Evolutionary conservation across 2,113 vertebrate genomes (phyloP), one percentile per base, ranked within the genome.

Genomic region (Ahaetulla prasina): DNA sequence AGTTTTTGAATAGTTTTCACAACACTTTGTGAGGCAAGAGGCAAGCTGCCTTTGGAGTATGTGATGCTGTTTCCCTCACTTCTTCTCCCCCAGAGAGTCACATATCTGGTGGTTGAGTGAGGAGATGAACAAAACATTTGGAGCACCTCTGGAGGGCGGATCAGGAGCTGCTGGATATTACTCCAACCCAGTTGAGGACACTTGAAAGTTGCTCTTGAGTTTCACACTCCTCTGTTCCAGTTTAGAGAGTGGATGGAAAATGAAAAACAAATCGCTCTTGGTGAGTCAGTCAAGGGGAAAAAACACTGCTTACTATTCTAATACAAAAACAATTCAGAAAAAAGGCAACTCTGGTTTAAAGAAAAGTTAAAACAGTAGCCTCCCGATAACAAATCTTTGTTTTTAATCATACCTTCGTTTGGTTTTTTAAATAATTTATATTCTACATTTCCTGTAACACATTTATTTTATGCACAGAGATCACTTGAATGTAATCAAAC

Each of bases 361-460:
- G 11, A 1, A 88, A 49, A 52, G 91, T 93, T 93, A 95, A 87
- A 80, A 94, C 89, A 88, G 92, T 94, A 91, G 93, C 43, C 22
- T 91, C 89, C 89, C 18, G 39, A 16, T 0, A 0, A 0, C 90
- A 95, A 93, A 80, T 88, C 95, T 96, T 80, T 35, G 80, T 89
- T 97, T 97, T 95, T 95, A 96, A 97, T 94, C 94, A 94, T 52
- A 85, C 85, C 92, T 95, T 30, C 52, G 93, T 93, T 47, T 60
- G 3, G 23, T 16, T 57, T 91, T 92, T 93, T 90, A 92, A 94
- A 90, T 90, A 96, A 97, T 94, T 95, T 43, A 23, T 43, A 0
- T 92, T 95, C 92, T 91, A 93, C 2, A 4, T 93, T 95, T 94
- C 92, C 94, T 94, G 86, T 57, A 87, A 91, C 35, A 52, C 1